Evolutionary conservation across 2,797 vertebrate species (phyloP), one percentile per base, ranked within the genome.

Genomic region (Triplophysa bombifrons): DNA sequence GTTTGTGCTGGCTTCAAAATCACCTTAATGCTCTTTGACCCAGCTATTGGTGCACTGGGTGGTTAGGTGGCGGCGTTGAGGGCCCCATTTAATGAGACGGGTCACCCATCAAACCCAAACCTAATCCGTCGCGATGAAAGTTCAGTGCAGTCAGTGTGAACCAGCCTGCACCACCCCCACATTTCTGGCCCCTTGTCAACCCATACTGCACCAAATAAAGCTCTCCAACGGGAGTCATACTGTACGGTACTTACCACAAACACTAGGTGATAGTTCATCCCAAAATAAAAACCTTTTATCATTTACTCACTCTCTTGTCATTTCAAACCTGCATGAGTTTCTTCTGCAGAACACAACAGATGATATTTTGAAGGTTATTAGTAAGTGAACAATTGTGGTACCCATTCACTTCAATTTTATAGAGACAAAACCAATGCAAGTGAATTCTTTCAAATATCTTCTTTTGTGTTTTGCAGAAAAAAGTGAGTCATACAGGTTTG

Each of bases 41-140:
- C 41, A 65, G 66, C 73, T 55, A 58, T 73, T 9, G 56, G 46
- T 60, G 44, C 68, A 58, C 55, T 58, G 51, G 76, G 41, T 30
- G 63, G 44, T 50, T 76, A 50, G 72, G 34, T 60, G 64, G 51
- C 58, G 58, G 70, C 19, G 30, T 68, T 53, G 2, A 48, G 81
- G 27, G 27, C 20, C 65, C 67, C 69, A 76, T 83, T 74, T 83
- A 78, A 84, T 84, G 73, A 71, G 44, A 74, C 6, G 0, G 48
- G 60, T 22, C 61, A 80, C 83, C 61, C 64, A 85, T 85, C 61
- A 72, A 70, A 78, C 50, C 66, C 56, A 13, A 73, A 84, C 63
- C 72, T 78, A 82, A 78, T 84, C 72, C 79, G 81, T 63, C 66
- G 46, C 46, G 56, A 76, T 71, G 76, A 34, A 34, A 60, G 60